A percentile compares a stretch with the other conserved stretches of the same genome.
phyloP scores from a whole-genome alignment of 30 jellyfish, hydroid and myxozoan genomes.

The Phacellophora camtschatica region DNA sequence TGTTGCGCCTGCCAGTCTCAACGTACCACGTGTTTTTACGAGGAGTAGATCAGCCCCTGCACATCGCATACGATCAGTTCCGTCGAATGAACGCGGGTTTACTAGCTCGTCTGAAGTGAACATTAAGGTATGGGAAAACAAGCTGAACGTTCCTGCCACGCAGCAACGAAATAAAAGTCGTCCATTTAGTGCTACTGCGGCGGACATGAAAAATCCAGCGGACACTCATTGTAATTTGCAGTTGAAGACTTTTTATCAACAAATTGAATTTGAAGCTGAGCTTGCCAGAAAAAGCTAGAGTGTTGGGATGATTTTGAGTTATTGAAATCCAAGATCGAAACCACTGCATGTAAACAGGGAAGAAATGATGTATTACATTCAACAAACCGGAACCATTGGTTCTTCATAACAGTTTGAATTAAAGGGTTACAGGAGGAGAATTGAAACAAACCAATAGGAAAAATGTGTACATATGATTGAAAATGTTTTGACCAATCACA shows the following conservation, averaged over 20 bases:
- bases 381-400: too few relatives aligned
- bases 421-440: too few relatives aligned
- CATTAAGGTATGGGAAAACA: constrained; percentile 39
- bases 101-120: constrained; percentile 64
- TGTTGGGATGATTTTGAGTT: too few relatives aligned
- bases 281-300: constrained; percentile 11
- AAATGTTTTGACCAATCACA: too few relatives aligned
- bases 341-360: too few relatives aligned
- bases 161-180: not conserved
- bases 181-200: constrained; percentile 47
- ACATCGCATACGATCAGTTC: constrained; percentile 59
- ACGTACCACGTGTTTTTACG: constrained; percentile 40
- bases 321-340: too few relatives aligned
- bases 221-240: constrained; percentile 40
- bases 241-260: constrained; percentile 60
- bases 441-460: too few relatives aligned
- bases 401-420: too few relatives aligned
- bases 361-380: too few relatives aligned
- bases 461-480: too few relatives aligned
- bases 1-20: not conserved
- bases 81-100: constrained; percentile 65
- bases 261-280: constrained; percentile 38
- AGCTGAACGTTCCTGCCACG: constrained; percentile 1
- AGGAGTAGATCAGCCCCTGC: constrained; percentile 91
- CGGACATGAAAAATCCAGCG: constrained; percentile 22